phyloP scores from a whole-genome alignment of 2,797 vertebrate species.

The Malurus leucopterus region DNA sequence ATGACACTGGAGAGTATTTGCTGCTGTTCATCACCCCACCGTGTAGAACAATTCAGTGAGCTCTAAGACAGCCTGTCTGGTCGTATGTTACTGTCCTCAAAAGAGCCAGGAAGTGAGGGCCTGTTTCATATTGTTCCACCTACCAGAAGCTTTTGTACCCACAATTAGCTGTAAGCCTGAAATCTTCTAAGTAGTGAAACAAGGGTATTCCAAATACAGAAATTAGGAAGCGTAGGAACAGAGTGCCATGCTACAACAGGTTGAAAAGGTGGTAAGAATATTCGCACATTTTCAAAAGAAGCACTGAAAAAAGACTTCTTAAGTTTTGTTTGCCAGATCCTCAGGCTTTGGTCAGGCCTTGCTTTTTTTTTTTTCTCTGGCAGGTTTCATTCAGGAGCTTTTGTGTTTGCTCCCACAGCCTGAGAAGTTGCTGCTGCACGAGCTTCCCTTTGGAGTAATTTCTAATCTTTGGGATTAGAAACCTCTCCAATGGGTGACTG shows the following conservation, averaged over 20 bases:
- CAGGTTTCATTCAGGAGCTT: neutral
- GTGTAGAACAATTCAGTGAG: neutral
- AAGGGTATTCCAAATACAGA: neutral
- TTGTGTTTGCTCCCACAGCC: neutral
- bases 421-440: neutral
- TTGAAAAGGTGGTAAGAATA: neutral
- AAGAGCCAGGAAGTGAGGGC: neutral
- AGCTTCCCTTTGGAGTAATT: neutral
- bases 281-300: neutral
- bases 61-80: neutral
- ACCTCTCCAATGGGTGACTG: neutral
- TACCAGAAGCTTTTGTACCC: neutral
- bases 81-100: neutral
- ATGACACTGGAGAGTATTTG: neutral
- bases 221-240: neutral
- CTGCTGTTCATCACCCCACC: neutral
- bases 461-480: neutral
- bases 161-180: neutral
- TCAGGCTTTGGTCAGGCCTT: neutral
- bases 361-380: neutral
- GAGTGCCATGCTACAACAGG: neutral
- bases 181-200: neutral
- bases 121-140: neutral
- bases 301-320: neutral
- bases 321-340: neutral